phyloP scores from a whole-genome alignment of 2,888 invertebrate genomes.

The Corbicula japonica region DNA sequence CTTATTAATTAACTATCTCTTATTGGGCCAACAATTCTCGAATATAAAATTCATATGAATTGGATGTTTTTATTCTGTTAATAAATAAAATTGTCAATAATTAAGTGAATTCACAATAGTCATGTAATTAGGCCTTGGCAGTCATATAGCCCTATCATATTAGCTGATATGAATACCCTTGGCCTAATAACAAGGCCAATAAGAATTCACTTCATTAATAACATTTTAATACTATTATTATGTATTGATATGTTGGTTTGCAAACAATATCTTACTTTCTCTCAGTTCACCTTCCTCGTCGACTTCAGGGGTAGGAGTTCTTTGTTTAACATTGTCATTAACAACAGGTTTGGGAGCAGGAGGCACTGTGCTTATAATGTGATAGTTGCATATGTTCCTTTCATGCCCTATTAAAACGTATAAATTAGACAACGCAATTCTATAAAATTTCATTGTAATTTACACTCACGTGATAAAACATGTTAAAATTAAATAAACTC shows the following conservation, averaged over 20 bases:
- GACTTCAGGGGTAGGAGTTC: constrained; percentile 47
- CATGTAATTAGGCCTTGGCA: neutral
- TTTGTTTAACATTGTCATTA: constrained; percentile 27
- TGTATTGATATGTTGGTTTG: no score
- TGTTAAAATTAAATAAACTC: no score
- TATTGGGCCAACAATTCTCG: no score
- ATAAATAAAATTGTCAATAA: neutral
- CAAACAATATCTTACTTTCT: constrained; percentile 65
- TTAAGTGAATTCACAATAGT: neutral
- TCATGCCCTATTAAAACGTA: constrained; percentile 52
- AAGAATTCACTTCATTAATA: no score
- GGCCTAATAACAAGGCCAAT: no score
- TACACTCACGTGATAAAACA: no score
- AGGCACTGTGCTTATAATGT: constrained; percentile 65
- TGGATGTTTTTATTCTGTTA: neutral
- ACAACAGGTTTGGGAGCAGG: constrained; percentile 14
- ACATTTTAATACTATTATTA: no score
- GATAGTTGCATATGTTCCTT: constrained; percentile 81
- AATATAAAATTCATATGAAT: no score
- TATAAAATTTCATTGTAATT: no score
- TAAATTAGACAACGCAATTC: neutral
- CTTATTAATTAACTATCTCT: no score
- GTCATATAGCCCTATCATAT: no score
- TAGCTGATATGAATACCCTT: no score
- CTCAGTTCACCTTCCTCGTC: constrained; percentile 61